These are phyloP conservation scores for Rhincodon typus DNA, from an alignment of 2,797 vertebrate genomes.

Conservation along the genomic window DNA sequence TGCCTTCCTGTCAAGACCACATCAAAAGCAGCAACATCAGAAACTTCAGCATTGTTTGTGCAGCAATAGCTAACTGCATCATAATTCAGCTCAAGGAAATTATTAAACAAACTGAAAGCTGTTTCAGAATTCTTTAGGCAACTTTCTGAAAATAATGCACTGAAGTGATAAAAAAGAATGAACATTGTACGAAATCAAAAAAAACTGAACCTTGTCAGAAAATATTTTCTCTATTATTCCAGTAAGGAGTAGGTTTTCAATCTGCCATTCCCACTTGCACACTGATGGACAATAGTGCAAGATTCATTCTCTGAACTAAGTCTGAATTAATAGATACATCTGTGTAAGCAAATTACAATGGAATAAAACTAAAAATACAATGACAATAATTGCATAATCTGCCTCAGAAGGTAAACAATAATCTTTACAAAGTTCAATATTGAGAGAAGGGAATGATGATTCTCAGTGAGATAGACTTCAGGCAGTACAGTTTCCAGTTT, in stretches of 20 bases:
- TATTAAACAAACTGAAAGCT: neutral
- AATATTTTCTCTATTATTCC: neutral
- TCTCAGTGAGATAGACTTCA: neutral
- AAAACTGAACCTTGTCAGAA: neutral
- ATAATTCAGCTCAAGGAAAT: neutral
- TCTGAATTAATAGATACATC: no score
- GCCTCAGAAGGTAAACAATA: neutral
- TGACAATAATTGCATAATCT: neutral
- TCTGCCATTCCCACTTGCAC: neutral
- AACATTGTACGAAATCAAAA: neutral
- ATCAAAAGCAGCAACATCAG: neutral
- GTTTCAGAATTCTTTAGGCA: neutral
- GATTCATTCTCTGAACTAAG: neutral
- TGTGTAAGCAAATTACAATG: neutral
- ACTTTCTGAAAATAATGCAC: neutral
- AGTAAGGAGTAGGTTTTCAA: neutral
- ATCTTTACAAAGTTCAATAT: neutral
- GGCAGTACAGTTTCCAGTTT: neutral
- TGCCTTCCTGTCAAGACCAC: neutral
- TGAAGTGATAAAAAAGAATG: neutral
- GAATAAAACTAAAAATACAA: neutral
- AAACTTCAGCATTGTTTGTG: slow-evolving; percentile 4
- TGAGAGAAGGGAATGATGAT: neutral
- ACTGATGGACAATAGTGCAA: neutral
- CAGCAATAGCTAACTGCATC: neutral